A percentile compares a stretch with the other conserved stretches of the same genome.
Conservation (phyloP, 2,113 vertebrate species). For the Indicator maculatus region DNA sequence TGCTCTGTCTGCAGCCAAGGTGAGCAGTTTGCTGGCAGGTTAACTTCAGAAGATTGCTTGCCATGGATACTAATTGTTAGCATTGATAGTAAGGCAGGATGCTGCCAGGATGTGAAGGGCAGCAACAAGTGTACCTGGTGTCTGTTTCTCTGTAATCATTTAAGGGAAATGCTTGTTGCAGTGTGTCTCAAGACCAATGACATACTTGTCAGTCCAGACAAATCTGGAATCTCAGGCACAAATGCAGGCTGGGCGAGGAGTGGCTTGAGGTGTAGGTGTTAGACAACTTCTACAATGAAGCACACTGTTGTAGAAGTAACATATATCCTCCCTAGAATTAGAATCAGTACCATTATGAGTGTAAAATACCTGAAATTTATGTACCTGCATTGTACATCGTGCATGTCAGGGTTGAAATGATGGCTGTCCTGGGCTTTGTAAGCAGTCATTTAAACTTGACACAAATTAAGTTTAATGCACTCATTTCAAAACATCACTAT, state of each 20-base stretch:
- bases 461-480: background rate
- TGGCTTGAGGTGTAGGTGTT: background rate
- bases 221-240: background rate
- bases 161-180: background rate
- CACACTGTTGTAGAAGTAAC: background rate
- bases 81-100: background rate
- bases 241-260: too few species aligned
- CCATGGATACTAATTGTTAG: background rate
- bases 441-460: slow-evolving; percentile 8
- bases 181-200: background rate
- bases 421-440: background rate
- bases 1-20: background rate
- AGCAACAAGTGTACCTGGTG: background rate
- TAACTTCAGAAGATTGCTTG: background rate
- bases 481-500: background rate
- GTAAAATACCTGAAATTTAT: slow-evolving; percentile 16
- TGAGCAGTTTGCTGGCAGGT: background rate
- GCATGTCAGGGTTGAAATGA: background rate
- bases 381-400: background rate
- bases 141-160: background rate
- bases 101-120: background rate
- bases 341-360: background rate
- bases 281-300: background rate
- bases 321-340: background rate
- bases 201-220: background rate